Evolutionary conservation across 1,140 invertebrate genomes (phyloP).

Genomic region (Neocloeon triangulifer): DNA sequence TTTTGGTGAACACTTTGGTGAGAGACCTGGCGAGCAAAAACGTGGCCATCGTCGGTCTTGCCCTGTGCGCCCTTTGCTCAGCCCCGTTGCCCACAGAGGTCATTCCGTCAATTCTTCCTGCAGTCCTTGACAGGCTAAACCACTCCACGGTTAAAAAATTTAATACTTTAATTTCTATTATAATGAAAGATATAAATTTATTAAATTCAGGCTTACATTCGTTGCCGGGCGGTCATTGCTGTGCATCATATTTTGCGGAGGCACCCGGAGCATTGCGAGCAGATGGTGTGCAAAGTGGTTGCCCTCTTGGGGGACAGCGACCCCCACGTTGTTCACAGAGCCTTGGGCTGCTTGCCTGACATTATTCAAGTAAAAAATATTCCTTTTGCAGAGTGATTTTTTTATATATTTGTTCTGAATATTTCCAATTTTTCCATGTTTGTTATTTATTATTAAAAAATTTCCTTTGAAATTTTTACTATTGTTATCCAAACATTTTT

Average conservation of each 20-base stretch:
- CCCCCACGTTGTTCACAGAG: conserved; percentile 1
- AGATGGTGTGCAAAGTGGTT: neutral
- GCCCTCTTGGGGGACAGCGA: conserved; percentile 4
- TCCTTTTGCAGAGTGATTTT: no score
- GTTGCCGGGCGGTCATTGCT: conserved; percentile 3
- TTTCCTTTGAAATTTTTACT: no score
- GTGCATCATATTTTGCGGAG: conserved; percentile 3
- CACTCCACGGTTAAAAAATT: conserved; percentile 2
- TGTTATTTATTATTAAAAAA: no score
- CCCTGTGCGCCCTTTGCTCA: conserved; percentile 3
- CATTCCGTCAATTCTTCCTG: conserved; percentile 1
- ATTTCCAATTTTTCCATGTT: no score
- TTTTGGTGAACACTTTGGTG: conserved; percentile 5
- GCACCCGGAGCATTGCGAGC: conserved; percentile 1
- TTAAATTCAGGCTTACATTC: conserved; percentile 5
- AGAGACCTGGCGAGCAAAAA: conserved; percentile 6
- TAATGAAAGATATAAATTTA: neutral
- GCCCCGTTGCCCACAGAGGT: neutral
- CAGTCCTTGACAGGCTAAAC: conserved; percentile 2
- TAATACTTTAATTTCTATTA: neutral
- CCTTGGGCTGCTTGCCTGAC: conserved; percentile 1
- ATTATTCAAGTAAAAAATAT: conserved; percentile 4
- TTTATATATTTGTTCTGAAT: no score
- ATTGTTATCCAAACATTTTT: no score
- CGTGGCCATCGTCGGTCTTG: conserved; percentile 3